Percentiles rank a stretch among this genome's conserved stretches.
phyloP scores from a whole-genome alignment of 2,888 invertebrate species.

The Ypsolopha sequella region DNA sequence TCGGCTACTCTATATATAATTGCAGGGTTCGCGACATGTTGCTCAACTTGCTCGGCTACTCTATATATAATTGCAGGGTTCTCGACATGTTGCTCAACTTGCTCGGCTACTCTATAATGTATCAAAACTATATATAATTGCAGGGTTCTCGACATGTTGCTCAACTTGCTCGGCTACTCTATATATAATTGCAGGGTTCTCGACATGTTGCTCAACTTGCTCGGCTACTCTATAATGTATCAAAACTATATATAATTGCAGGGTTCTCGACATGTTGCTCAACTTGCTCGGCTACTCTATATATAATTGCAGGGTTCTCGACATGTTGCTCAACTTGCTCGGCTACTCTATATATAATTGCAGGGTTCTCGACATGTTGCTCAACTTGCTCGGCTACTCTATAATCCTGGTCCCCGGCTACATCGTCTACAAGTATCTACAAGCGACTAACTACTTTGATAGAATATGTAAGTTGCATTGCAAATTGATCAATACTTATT shows the following conservation, averaged over 20 bases:
- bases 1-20: constrained; percentile 92
- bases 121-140: no score
- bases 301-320: constrained; percentile 82
- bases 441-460: constrained; percentile 83
- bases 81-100: constrained; percentile 83
- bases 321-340: constrained; percentile 82
- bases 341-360: constrained; percentile 74
- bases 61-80: constrained; percentile 85
- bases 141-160: constrained; percentile 81
- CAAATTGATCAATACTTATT: no score
- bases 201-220: constrained; percentile 81
- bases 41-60: constrained; percentile 88
- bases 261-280: constrained; percentile 82
- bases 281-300: constrained; percentile 91
- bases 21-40: constrained; percentile 81
- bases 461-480: constrained; percentile 72
- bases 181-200: constrained; percentile 87
- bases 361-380: constrained; percentile 81
- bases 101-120: constrained; percentile 91
- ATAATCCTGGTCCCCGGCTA: constrained; percentile 90
- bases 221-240: constrained; percentile 93
- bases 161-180: constrained; percentile 89
- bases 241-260: no score
- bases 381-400: constrained; percentile 89
- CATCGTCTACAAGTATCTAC: constrained; percentile 84